Conservation (phyloP, 2,113 vertebrate genomes). For the Panurus biarmicus region DNA sequence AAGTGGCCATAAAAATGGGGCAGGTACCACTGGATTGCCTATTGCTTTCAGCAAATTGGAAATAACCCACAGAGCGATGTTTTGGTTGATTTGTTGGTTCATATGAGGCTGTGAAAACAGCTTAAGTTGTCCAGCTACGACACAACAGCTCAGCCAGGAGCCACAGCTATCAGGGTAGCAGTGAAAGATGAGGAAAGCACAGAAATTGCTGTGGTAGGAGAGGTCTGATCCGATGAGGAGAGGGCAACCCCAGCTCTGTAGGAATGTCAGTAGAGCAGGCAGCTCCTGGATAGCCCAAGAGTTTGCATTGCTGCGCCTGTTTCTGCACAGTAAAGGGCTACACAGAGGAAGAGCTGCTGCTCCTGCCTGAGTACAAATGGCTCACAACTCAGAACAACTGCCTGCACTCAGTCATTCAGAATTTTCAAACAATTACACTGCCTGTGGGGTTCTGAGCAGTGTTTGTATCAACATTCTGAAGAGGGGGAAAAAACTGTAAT, state of each 20-base stretch:
- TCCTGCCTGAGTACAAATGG: not conserved
- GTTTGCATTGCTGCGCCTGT: not conserved
- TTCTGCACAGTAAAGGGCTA: not conserved
- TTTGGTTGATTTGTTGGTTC: not conserved
- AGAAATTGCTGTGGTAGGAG: not conserved
- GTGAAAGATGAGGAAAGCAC: not conserved
- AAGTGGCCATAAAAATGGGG: not conserved
- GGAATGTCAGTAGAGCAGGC: not conserved
- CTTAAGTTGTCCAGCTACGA: not conserved
- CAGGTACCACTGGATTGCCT: not conserved
- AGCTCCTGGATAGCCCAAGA: not conserved
- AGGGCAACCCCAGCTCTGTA: not conserved
- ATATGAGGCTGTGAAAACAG: not conserved
- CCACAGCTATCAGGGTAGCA: not conserved
- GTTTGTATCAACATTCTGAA: not conserved
- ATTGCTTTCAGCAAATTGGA: not conserved
- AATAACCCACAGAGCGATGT: not conserved
- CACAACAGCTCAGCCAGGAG: not conserved
- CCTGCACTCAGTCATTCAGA: not conserved
- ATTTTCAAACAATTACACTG: not conserved
- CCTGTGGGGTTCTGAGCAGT: not conserved
- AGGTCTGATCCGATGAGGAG: not conserved
- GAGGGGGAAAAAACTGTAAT: not conserved
- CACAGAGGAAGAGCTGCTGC: not conserved
- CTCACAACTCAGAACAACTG: not conserved